Evolutionary conservation across 1,140 invertebrate genomes (phyloP).

Genomic region (Ctenoplectra terminalis): DNA sequence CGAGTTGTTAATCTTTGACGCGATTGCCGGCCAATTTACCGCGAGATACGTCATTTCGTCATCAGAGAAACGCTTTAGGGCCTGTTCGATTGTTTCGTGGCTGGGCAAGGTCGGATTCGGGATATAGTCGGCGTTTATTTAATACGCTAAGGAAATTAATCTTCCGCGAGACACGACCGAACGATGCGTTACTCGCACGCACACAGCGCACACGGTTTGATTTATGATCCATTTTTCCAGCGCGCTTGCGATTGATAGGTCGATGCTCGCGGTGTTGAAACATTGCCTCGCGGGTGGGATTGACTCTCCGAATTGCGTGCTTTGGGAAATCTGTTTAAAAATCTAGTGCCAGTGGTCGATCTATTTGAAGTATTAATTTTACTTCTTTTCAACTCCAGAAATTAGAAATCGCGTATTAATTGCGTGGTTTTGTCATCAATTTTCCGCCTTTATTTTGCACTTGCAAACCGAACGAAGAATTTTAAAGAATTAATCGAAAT

Average conservation of each 20-base stretch:
- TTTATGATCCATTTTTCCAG: constrained; percentile 9
- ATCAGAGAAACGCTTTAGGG: constrained; percentile 18
- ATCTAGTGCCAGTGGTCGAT: too few species aligned
- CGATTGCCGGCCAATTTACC: constrained; percentile 44
- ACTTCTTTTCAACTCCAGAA: too few species aligned
- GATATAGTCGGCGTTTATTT: neutral
- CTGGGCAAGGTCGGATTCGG: neutral
- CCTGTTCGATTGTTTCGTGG: constrained; percentile 23
- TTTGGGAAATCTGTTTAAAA: too few species aligned
- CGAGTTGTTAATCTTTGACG: constrained; percentile 53
- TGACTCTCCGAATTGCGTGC: too few species aligned
- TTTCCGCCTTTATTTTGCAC: too few species aligned
- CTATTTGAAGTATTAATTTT: too few species aligned
- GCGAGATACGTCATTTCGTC: constrained; percentile 30
- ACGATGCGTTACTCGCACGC: neutral
- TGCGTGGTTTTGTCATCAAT: too few species aligned
- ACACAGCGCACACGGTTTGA: neutral
- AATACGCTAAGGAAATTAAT: constrained; percentile 36
- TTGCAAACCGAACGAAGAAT: too few species aligned
- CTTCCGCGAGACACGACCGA: neutral
- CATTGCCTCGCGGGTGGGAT: too few species aligned
- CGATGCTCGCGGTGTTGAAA: neutral
- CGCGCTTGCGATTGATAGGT: too few species aligned
- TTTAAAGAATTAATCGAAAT: too few species aligned
- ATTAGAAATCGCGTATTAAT: too few species aligned